Conservation (phyloP, 2,888 invertebrate genomes). For the Aethes cnicana region DNA sequence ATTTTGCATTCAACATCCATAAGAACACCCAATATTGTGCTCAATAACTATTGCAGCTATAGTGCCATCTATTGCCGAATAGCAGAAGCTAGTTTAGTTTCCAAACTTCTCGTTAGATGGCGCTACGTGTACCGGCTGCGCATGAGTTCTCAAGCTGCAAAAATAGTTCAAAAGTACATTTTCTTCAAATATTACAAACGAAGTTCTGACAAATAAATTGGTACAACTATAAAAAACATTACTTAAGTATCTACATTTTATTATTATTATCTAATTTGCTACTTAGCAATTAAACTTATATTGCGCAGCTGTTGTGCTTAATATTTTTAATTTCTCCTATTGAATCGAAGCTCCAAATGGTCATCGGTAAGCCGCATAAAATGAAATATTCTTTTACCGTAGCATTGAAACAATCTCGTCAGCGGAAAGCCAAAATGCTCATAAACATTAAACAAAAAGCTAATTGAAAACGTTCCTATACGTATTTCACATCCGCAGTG, state of each 20-base stretch:
- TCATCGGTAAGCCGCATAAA: not conserved
- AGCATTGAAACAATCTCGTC: no score
- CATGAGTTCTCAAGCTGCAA: conserved; percentile 39
- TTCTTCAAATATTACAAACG: no score
- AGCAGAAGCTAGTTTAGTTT: conserved; percentile 41
- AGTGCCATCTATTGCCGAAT: conserved; percentile 52
- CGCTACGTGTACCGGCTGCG: conserved; percentile 49
- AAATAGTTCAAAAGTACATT: conserved; percentile 12
- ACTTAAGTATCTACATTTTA: no score
- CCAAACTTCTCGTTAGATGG: conserved; percentile 48
- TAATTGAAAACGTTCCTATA: conserved; percentile 42
- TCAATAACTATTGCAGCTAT: not conserved
- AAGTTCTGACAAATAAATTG: no score
- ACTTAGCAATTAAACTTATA: no score
- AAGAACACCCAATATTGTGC: no score
- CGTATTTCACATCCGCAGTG: conserved; percentile 43
- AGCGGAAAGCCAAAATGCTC: conserved; percentile 12
- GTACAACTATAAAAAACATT: no score
- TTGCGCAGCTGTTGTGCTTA: no score
- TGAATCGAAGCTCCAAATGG: no score
- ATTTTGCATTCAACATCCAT: not conserved
- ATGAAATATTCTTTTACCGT: no score
- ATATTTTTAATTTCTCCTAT: no score
- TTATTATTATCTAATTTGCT: no score
- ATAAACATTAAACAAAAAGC: conserved; percentile 43